Conservation (phyloP, 1,140 invertebrate genomes). For the Schlechtendalia chinensis region DNA sequence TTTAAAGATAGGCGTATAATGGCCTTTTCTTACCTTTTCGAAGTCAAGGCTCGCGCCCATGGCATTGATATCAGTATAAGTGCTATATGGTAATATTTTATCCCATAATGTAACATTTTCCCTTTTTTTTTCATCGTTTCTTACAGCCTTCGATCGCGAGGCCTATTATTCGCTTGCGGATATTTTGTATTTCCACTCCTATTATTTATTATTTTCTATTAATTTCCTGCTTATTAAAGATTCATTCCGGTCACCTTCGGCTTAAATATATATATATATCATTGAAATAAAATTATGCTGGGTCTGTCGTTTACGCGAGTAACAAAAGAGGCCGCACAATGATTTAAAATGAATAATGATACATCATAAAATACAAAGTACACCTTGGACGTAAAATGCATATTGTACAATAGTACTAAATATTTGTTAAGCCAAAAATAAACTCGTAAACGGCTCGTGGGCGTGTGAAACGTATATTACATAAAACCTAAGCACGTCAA, state of each 20-base stretch:
- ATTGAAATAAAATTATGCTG: not conserved
- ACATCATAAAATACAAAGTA: not conserved
- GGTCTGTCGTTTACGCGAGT: not conserved
- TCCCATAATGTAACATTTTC: not conserved
- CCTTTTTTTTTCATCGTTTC: not conserved
- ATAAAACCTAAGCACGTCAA: no score
- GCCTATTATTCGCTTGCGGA: not conserved
- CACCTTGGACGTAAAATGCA: not conserved
- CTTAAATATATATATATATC: no score
- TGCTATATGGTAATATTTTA: not conserved
- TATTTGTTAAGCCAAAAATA: not conserved
- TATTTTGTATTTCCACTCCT: not conserved
- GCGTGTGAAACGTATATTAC: not conserved
- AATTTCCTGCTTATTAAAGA: constrained; percentile 10
- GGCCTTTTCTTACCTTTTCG: not conserved
- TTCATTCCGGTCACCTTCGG: constrained; percentile 12
- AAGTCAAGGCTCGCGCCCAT: not conserved
- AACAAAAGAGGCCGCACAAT: not conserved
- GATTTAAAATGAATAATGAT: not conserved
- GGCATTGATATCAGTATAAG: not conserved
- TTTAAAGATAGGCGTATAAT: not conserved
- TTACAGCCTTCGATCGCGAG: not conserved
- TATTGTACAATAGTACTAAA: not conserved
- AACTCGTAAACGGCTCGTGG: not conserved
- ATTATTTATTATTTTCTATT: not conserved